Evolutionary conservation across 30 jellyfish, hydroid and myxozoan species (phyloP).

Genomic region (Aurelia aurita complex sp. Pacific): DNA sequence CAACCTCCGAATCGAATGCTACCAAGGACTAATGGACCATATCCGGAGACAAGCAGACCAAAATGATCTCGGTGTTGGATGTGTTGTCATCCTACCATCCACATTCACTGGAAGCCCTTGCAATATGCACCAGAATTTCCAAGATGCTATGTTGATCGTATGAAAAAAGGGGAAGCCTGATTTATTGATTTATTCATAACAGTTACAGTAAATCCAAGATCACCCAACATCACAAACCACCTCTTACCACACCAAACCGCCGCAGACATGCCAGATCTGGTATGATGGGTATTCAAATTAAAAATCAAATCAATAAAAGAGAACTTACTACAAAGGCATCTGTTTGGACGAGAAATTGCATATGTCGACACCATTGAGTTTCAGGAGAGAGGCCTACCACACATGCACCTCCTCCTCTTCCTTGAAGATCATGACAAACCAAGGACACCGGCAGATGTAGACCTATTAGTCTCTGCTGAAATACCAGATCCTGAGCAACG

Average conservation of each 20-base stretch:
- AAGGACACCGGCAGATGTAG: background rate
- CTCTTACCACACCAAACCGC: background rate
- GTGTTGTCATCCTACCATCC: constrained; percentile 52
- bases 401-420: background rate
- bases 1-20: background rate
- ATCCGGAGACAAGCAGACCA: background rate
- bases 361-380: constrained; percentile 41
- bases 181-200: background rate
- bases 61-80: constrained; percentile 25
- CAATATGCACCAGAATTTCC: constrained; percentile 34
- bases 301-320: constrained; percentile 17
- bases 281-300: constrained; percentile 19
- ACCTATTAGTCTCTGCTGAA: constrained; percentile 4
- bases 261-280: constrained; percentile 33
- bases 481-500: background rate
- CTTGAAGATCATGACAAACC: background rate
- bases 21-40: constrained; percentile 6
- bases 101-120: constrained; percentile 26
- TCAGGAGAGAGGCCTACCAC: constrained; percentile 52
- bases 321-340: constrained; percentile 3
- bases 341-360: constrained; percentile 38
- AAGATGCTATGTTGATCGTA: constrained; percentile 45
- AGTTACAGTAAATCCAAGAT: background rate
- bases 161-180: background rate
- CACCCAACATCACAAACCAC: background rate